Conservation (phyloP, 2,113 vertebrate genomes). For the Pyrgilauda ruficollis region DNA sequence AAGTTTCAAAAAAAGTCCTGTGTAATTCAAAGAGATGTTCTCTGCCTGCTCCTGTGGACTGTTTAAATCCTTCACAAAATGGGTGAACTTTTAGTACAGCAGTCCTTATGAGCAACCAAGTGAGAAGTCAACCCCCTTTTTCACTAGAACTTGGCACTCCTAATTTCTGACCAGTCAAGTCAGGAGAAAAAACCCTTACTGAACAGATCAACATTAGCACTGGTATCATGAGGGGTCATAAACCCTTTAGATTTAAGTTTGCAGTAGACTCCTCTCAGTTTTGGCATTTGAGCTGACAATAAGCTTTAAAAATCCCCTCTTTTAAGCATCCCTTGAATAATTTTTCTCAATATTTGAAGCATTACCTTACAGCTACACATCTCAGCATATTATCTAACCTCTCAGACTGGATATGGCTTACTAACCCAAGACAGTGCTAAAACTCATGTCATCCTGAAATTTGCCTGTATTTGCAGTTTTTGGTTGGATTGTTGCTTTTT, state of each 20-base stretch:
- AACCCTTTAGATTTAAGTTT: background rate
- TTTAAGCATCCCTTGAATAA: background rate
- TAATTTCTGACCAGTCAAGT: background rate
- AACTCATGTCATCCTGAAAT: background rate
- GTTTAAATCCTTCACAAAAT: background rate
- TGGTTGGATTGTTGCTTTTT: background rate
- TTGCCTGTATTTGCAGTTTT: background rate
- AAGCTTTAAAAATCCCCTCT: background rate
- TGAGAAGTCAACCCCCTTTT: background rate
- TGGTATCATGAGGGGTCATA: background rate
- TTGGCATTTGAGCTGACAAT: background rate
- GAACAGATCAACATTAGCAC: background rate
- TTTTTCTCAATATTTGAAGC: background rate
- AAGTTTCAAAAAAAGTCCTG: background rate
- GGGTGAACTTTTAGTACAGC: background rate
- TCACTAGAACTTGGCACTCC: background rate
- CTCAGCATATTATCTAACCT: background rate
- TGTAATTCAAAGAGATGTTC: background rate
- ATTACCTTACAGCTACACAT: background rate
- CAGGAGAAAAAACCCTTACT: background rate
- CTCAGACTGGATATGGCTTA: background rate
- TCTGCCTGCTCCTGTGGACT: background rate
- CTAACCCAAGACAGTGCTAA: background rate
- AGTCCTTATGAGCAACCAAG: background rate
- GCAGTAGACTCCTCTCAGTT: background rate